Evolutionary conservation across 64 coral and sea anemone species (phyloP), one percentile per base, ranked within the genome.

Genomic region (Dendronephthya gigantea): DNA sequence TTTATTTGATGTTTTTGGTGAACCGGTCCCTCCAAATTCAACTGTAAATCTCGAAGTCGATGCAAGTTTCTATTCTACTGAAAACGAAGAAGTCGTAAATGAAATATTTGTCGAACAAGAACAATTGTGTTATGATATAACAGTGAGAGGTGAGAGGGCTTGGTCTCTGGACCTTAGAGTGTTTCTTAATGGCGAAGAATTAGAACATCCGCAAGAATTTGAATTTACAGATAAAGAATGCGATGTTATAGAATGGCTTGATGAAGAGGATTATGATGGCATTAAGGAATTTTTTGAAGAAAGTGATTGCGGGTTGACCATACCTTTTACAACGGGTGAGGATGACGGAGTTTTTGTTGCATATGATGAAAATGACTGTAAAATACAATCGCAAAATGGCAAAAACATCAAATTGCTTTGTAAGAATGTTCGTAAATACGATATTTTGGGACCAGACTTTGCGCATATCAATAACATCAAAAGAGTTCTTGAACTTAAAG

Each of bases 381-480:
- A 79, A 0, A 15, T 35, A 36, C 72, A 29, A 14, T 79, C 36
- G 37, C 25, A 15, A 7, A 29, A 39, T 13, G 72, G 30, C 22
- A 39, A 39, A 35, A 79, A 79, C 27, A 14, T 1, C 36, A 29
- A 39, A 79, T 10, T 79, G 37, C 15, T 79, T 29, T 79, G 72
- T 19, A 34, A 39, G 32, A 34, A 79, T 36, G 36, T 39, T 34
- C 34, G 1, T 12, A 79, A 79, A 19, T 79, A 35, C 1, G 72
- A 87, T 17, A 38, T 87, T 33, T 22, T 82, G 12, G 90, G 90
- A 35, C 56, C 82, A 4, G 90, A 92, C 84, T 23, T 55, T 39
- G 87, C 66, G 14, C 82, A 92, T 47, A 88, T 92, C 35, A 48
- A 55, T 17, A 88, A 88, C 29, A 88, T 92, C 48, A 88, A 92